Evolutionary conservation across 2,113 vertebrate genomes (phyloP).

Genomic region (Cygnus buccinator): DNA sequence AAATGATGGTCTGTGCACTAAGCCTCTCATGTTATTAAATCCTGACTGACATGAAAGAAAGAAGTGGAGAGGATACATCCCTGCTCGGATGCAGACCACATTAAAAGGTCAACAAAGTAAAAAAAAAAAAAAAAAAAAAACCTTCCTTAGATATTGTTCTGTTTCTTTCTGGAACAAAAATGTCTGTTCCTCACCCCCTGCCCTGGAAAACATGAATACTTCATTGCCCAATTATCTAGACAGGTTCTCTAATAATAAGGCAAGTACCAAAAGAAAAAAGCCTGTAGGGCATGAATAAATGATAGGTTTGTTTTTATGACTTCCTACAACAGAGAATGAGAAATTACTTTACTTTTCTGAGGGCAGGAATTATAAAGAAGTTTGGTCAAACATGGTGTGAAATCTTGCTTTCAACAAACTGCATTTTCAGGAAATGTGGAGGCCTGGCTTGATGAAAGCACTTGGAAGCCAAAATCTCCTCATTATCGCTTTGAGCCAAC

Average conservation of each 20-base stretch:
- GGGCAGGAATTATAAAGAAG: background rate
- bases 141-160: background rate
- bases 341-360: background rate
- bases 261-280: background rate
- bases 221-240: background rate
- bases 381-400: background rate
- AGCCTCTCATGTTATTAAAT: background rate
- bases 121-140: background rate
- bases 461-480: background rate
- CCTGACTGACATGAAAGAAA: background rate
- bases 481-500: background rate
- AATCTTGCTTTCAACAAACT: slow-evolving; percentile 32
- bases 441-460: background rate
- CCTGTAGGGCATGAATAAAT: background rate
- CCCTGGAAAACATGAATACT: background rate
- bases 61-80: background rate
- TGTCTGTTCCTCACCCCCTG: background rate
- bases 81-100: background rate
- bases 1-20: background rate
- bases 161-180: background rate
- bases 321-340: background rate
- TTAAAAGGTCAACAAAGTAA: background rate
- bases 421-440: background rate
- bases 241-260: background rate
- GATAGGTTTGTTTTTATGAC: slow-evolving; percentile 8